phyloP scores from a whole-genome alignment of 2,113 vertebrate genomes.

The Rostratula benghalensis region DNA sequence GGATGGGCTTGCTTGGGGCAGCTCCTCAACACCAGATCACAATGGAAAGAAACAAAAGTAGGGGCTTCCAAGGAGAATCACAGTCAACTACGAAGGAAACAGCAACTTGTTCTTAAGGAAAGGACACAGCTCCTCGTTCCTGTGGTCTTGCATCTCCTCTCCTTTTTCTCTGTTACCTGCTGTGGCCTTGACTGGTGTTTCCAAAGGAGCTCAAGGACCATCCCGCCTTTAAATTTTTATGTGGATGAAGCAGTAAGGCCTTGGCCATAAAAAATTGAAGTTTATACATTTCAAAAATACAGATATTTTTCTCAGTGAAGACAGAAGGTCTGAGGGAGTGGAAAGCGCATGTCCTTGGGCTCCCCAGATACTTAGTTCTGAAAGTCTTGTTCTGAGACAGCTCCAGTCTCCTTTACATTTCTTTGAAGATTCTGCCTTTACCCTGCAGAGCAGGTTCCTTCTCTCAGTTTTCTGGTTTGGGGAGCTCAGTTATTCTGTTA shows the following conservation, averaged over 20 bases:
- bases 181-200: not conserved
- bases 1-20: not conserved
- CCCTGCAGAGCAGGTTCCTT: slow-evolving; percentile 28
- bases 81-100: not conserved
- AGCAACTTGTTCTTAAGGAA: not conserved
- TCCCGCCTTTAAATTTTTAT: not conserved
- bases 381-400: not conserved
- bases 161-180: not conserved
- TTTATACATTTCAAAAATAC: not conserved
- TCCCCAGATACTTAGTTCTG: not conserved
- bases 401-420: not conserved
- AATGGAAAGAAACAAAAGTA: not conserved
- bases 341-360: not conserved
- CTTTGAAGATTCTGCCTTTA: not conserved
- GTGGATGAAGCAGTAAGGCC: not conserved
- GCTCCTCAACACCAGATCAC: not conserved
- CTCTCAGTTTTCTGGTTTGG: not conserved
- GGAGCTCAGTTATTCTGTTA: not conserved
- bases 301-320: not conserved
- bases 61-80: not conserved
- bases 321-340: not conserved
- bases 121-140: not conserved
- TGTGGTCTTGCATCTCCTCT: not conserved
- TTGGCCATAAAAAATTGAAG: not conserved
- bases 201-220: not conserved